Evolutionary conservation across 2,113 vertebrate genomes (phyloP).

Genomic region (Pampusana beccarii): DNA sequence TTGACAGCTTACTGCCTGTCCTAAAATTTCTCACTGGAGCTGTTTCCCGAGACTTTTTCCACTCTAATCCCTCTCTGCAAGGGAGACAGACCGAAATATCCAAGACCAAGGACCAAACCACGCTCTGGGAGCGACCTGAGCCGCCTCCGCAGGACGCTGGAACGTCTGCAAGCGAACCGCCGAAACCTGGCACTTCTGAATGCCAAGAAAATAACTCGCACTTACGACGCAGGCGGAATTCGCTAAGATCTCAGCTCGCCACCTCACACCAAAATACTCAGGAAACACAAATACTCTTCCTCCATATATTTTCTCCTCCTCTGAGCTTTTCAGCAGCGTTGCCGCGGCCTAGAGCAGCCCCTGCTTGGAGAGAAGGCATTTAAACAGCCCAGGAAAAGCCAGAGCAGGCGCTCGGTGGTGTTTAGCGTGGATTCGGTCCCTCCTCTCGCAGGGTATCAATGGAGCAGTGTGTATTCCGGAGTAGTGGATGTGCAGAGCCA

Average conservation of each 20-base stretch:
- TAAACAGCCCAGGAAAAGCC: not conserved
- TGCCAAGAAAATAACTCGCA: not conserved
- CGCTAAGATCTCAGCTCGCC: not conserved
- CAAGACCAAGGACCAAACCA: not conserved
- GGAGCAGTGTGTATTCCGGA: slow-evolving; percentile 26
- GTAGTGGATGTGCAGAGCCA: slow-evolving; percentile 25
- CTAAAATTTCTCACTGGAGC: not conserved
- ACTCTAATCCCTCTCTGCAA: not conserved
- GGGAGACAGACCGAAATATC: not conserved
- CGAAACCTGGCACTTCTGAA: not conserved
- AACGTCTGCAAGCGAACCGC: not conserved
- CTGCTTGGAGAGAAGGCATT: not conserved
- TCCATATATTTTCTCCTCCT: not conserved
- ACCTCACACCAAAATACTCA: not conserved
- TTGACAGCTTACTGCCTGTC: not conserved
- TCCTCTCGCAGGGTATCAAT: slow-evolving; percentile 11
- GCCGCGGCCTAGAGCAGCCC: not conserved
- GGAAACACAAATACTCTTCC: not conserved
- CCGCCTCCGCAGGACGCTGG: not conserved
- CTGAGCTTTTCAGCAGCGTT: not conserved
- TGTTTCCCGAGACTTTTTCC: not conserved
- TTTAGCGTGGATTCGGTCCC: not conserved
- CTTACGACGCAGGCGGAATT: not conserved
- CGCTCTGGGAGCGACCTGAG: not conserved
- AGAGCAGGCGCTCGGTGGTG: not conserved